Base-by-base conservation (phyloP, 2,113 vertebrate genomes). In the Phylloscopus trochiloides region DNA sequence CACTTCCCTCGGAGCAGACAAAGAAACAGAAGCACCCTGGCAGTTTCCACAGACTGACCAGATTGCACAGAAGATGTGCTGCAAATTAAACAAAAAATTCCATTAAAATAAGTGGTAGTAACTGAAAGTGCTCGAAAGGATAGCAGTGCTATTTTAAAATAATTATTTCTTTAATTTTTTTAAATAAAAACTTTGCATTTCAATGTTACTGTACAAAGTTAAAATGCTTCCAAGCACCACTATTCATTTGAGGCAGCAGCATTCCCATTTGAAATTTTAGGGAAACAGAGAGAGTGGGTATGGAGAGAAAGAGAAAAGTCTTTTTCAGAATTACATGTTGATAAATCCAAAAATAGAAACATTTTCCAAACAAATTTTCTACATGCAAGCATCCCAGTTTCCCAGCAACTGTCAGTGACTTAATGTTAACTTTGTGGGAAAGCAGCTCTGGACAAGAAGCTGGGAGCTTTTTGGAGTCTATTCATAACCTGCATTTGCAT, bases 401-500 rank as follows among this genome's bases (percentile, higher is more conserved):
- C 90, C 74, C 81, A 94, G 85, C 71, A 93, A 70, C 45, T 57
- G 54, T 29, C 14, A 38, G 61, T 88, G 67, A 88, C 58, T 76
- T 65, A 68, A 88, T 6, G 48, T 40, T 31, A 80, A 74, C 57
- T 77, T 81, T 45, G 63, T 96, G 95, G 59, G 93, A 95, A 91
- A 95, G 65, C 13, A 74, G 63, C 47, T 94, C 76, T 90, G 71
- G 62, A 70, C 61, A 85, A 86, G 67, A 65, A 83, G 34, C 40
- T 52, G 45, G 57, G 66, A 82, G 62, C 29, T 76, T 95, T 91
- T 57, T 88, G 66, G 66, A 94, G 71, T 76, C 94, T 82, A 73
- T 90, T 96, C 94, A 90, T 90, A 92, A 79, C 45, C 48, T 65
- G 36, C 48, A 90, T 87, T 95, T 91, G 93, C 92, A 93, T 94